Base-by-base conservation (phyloP, 2,888 invertebrate genomes). In the Aporophyla lueneburgensis region DNA sequence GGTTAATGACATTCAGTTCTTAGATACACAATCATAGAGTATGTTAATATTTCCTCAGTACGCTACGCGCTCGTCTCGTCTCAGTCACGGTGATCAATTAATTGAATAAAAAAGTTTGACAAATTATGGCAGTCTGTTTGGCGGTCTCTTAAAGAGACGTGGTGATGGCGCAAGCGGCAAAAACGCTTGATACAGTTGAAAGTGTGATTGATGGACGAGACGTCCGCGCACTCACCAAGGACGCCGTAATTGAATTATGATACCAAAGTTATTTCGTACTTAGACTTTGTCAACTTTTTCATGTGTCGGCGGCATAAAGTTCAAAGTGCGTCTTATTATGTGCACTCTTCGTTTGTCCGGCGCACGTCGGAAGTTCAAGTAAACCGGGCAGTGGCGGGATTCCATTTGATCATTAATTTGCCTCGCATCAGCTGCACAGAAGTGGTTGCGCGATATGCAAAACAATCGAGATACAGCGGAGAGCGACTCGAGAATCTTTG, bases 141-240 rank as follows among this genome's bases (percentile, higher is more conserved):
- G 92, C 93, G 94, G 94, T 90, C 88, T 92, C 88, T 90, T 84
- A 78, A 82, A 86, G 92, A 93, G 92, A 92, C 89, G 88, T 88
- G 90, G 85, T 80, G 89, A 91, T 89, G 92, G 90, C 85, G 90
- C 89, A 92, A 92, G 91, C 89, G 86, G 93, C 89, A 93, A 94
- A 94, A 95, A 87, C 95, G 93, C 94, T 90, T 93, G 95, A 94
- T 95, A 96, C 95, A 95, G 94, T 96, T 96, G 90, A 95, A 96
- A 95, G 91, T 95, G 93, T 96, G 96, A 96, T 96, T 96, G 95
- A 96, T 96, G 95, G 90, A 91, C 85, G 88, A 87, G 80, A 86
- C 89, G 92, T 91, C 91, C 91, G 91, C 93, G 88, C 91, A 92
- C 93, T 92, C 89, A 90, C 89, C 92, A 92, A 93, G 92, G 92